These are phyloP conservation scores for Drosophila ohnishii DNA, from an alignment of 1,140 invertebrate genomes.

Conservation along the genomic window DNA sequence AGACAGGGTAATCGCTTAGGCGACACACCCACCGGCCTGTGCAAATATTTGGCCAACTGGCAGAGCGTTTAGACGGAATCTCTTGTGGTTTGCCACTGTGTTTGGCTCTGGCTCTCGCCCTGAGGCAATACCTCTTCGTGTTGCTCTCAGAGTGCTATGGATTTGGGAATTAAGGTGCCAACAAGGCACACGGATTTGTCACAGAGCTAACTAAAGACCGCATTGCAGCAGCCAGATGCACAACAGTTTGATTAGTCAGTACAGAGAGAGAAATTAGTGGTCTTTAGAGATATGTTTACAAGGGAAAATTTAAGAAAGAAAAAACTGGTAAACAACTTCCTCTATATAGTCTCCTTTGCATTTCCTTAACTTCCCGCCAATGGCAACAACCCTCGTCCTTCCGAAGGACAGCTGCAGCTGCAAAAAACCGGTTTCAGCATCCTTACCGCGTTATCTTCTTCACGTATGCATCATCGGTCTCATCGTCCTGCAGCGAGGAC, in stretches of 20 bases:
- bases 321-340: not conserved
- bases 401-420: conserved; percentile 22
- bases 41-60: conserved; percentile 38
- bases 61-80: conserved; percentile 11
- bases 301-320: not conserved
- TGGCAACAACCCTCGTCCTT: conserved; percentile 19
- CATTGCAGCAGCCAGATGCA: conserved; percentile 21
- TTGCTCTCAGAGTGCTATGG: not conserved
- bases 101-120: conserved; percentile 21
- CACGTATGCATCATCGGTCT: conserved; percentile 55
- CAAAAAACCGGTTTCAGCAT: conserved; percentile 49
- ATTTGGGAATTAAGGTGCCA: conserved; percentile 18
- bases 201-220: conserved; percentile 21
- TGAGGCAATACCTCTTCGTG: conserved; percentile 9
- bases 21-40: conserved; percentile 23
- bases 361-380: conserved; percentile 14
- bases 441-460: conserved; percentile 69
- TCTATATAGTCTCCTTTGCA: not conserved
- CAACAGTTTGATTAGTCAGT: conserved; percentile 4
- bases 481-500: conserved; percentile 56
- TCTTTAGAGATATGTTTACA: not conserved
- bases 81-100: conserved; percentile 29
- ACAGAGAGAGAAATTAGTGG: not conserved
- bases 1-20: conserved; percentile 22
- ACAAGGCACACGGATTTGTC: conserved; percentile 26